phyloP scores from a whole-genome alignment of 1,140 invertebrate species.

The Belonocnema kinseyi region DNA sequence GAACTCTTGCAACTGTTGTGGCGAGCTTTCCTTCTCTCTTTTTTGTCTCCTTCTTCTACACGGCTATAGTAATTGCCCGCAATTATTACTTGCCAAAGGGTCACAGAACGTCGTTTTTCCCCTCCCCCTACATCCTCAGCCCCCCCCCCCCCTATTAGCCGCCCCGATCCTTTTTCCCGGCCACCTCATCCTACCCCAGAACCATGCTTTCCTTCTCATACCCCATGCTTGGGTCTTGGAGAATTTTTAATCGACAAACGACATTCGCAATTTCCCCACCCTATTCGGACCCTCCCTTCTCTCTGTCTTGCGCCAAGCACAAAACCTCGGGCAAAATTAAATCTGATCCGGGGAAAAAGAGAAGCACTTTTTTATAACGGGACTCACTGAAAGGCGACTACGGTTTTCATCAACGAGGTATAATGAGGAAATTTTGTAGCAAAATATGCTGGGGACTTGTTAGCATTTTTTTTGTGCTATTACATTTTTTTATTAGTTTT shows the following conservation, averaged over 20 bases:
- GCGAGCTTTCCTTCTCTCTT: constrained; percentile 59
- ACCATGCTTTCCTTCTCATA: constrained; percentile 1
- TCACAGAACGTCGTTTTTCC: constrained; percentile 63
- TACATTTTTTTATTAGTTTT: no score
- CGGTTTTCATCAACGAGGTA: no score
- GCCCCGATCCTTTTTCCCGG: constrained; percentile 32
- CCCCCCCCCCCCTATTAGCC: constrained; percentile 34
- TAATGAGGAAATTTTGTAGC: no score
- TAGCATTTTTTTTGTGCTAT: no score
- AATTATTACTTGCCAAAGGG: constrained; percentile 66
- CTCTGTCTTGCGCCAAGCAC: constrained; percentile 55
- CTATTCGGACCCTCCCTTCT: constrained; percentile 46
- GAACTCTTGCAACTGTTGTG: constrained; percentile 64
- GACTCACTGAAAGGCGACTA: neutral
- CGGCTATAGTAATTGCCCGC: constrained; percentile 63
- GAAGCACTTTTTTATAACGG: neutral
- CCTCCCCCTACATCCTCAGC: constrained; percentile 32
- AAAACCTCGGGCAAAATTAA: constrained; percentile 53
- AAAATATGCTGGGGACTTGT: no score
- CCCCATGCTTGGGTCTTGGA: constrained; percentile 44
- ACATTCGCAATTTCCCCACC: constrained; percentile 60
- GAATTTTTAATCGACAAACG: constrained; percentile 64
- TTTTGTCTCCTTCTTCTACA: constrained; percentile 58
- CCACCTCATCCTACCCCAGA: constrained; percentile 47
- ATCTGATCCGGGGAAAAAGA: constrained; percentile 16